Percentiles rank a stretch among this genome's conserved stretches.
phyloP scores from a whole-genome alignment of 2,888 invertebrate species.

The Trichopria drosophilae region DNA sequence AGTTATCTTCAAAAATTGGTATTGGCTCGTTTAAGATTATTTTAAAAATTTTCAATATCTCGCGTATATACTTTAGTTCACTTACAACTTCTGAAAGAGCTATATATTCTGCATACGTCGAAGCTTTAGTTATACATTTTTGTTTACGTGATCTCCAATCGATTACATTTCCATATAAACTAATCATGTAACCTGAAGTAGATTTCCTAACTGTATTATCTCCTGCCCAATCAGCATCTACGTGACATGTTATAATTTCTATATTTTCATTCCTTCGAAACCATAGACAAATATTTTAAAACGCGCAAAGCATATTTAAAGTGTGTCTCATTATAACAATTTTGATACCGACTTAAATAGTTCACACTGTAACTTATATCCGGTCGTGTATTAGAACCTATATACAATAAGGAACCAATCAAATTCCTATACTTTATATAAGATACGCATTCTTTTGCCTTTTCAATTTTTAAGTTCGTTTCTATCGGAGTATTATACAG shows the following conservation, averaged over 20 bases:
- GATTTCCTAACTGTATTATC: neutral
- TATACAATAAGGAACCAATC: conserved; percentile 12
- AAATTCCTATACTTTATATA: conserved; percentile 17
- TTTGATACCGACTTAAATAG: conserved; percentile 19
- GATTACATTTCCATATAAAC: too few species aligned
- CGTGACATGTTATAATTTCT: neutral
- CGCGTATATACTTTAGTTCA: too few species aligned
- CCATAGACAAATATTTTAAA: conserved; percentile 13
- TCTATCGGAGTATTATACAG: conserved; percentile 15
- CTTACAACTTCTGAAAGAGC: too few species aligned
- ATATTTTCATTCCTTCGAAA: conserved; percentile 1
- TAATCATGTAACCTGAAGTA: too few species aligned
- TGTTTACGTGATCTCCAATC: too few species aligned
- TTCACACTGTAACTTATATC: conserved; percentile 11
- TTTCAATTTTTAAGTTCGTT: conserved; percentile 13
- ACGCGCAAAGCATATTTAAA: conserved; percentile 10
- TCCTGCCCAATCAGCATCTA: neutral
- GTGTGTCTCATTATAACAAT: conserved; percentile 12
- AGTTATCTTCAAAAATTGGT: too few species aligned
- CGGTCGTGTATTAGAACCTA: conserved; percentile 5
- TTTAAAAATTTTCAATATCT: too few species aligned
- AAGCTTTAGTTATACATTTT: too few species aligned
- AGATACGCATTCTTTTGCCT: neutral
- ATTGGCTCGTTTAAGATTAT: too few species aligned
- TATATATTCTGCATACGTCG: too few species aligned